These are phyloP conservation scores for Eriocheir sinensis DNA, from an alignment of 1,140 invertebrate species.

Conservation along the genomic window DNA sequence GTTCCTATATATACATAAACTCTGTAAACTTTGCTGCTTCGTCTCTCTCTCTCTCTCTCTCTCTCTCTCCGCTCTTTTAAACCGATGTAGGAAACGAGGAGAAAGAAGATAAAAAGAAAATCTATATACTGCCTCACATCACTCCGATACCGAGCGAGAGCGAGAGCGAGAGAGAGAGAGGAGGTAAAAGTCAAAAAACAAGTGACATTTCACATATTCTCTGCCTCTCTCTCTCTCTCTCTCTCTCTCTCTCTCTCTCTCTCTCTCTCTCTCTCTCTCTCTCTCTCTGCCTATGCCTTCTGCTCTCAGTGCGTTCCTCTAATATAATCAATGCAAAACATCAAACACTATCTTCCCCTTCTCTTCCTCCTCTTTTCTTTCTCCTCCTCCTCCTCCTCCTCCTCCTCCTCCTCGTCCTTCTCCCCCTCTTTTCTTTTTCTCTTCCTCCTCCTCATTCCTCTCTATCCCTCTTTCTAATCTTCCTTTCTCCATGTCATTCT, in stretches of 20 bases:
- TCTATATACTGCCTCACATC: too few species aligned
- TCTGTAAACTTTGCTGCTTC: background rate
- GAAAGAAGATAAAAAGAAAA: constrained; percentile 9
- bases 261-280: background rate
- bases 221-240: too few species aligned
- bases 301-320: too few species aligned
- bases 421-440: too few species aligned
- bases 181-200: background rate
- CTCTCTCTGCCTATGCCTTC: too few species aligned
- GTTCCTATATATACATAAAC: background rate
- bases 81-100: too few species aligned
- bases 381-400: background rate
- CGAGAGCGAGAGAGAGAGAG: constrained; percentile 1
- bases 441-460: background rate
- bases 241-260: background rate
- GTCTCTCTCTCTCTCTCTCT: background rate
- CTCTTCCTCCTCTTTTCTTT: background rate
- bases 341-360: background rate
- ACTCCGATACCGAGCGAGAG: background rate
- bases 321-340: too few species aligned
- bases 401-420: too few species aligned
- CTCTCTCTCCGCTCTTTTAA: background rate
- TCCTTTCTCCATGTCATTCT: background rate
- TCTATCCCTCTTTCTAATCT: background rate
- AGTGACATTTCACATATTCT: background rate